A percentile compares a stretch with the other conserved stretches of the same genome.
Conservation (phyloP, 2,888 invertebrate species). For the Eurytoma adleriae region DNA sequence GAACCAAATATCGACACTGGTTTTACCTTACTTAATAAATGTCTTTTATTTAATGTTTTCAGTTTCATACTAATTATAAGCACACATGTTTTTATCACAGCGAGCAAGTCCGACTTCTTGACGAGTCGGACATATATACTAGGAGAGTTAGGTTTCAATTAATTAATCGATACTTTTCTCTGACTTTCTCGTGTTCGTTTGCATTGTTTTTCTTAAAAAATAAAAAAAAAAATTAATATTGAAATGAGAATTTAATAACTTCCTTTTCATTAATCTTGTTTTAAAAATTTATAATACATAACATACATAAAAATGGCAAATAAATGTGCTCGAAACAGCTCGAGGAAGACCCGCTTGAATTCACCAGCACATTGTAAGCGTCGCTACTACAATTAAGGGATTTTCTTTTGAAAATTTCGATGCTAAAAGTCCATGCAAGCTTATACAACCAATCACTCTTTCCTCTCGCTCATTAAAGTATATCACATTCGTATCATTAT, state of each 20-base stretch:
- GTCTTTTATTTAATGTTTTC: constrained; percentile 55
- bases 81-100: constrained; percentile 58
- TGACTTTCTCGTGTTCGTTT: constrained; percentile 44
- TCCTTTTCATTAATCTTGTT: constrained; percentile 50
- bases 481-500: background rate
- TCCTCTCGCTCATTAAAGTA: constrained; percentile 17
- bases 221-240: constrained; percentile 42
- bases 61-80: constrained; percentile 57
- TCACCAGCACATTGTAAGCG: constrained; percentile 49
- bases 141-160: constrained; percentile 46
- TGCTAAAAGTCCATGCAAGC: constrained; percentile 53
- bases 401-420: constrained; percentile 40
- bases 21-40: constrained; percentile 50
- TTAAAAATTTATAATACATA: constrained; percentile 54
- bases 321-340: constrained; percentile 51
- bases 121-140: constrained; percentile 40
- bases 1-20: constrained; percentile 27
- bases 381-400: constrained; percentile 44
- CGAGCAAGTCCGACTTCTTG: constrained; percentile 50
- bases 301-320: constrained; percentile 55
- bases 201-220: constrained; percentile 28
- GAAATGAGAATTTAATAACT: constrained; percentile 43
- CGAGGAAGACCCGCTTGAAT: constrained; percentile 53
- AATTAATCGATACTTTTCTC: constrained; percentile 34
- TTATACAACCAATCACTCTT: constrained; percentile 35